Conservation (phyloP, 1,140 invertebrate species). For the Pseudomyrmex sp. region DNA sequence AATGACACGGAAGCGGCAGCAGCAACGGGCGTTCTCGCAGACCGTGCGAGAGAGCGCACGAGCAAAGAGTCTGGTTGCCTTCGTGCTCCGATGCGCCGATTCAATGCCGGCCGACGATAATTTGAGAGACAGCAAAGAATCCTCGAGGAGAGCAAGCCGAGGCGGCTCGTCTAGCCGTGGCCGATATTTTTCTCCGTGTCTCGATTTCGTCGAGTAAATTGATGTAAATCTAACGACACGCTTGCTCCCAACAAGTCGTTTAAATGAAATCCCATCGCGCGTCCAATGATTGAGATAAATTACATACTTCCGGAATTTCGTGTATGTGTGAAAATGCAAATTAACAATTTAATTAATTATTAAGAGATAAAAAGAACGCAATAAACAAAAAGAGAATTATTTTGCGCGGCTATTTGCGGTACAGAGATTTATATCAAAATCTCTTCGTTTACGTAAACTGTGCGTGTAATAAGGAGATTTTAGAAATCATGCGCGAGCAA, state of each 20-base stretch:
- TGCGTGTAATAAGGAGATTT: not conserved
- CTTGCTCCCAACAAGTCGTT: too few species aligned
- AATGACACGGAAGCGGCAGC: conserved; percentile 73
- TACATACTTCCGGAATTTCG: too few species aligned
- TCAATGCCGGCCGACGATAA: conserved; percentile 64
- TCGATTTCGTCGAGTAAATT: conserved; percentile 13
- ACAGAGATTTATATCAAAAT: not conserved
- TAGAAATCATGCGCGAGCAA: not conserved
- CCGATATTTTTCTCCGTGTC: conserved; percentile 43
- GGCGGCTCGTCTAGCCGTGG: not conserved
- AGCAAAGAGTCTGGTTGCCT: conserved; percentile 32
- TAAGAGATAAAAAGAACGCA: too few species aligned
- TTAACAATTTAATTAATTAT: too few species aligned
- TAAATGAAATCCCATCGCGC: too few species aligned
- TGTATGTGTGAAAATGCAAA: too few species aligned
- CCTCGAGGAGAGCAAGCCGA: conserved; percentile 15
- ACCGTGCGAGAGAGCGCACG: conserved; percentile 7
- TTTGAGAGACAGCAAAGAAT: conserved; percentile 64
- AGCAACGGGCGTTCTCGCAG: conserved; percentile 53
- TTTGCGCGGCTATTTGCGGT: too few species aligned
- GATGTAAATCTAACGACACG: not conserved
- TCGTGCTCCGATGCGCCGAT: conserved; percentile 66
- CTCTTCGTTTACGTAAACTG: not conserved
- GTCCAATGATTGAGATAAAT: too few species aligned
- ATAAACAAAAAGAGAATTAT: too few species aligned